Evolutionary conservation across 1,140 invertebrate species (phyloP), one percentile per base, ranked within the genome.

Genomic region (Daktulosphaira vitifoliae): DNA sequence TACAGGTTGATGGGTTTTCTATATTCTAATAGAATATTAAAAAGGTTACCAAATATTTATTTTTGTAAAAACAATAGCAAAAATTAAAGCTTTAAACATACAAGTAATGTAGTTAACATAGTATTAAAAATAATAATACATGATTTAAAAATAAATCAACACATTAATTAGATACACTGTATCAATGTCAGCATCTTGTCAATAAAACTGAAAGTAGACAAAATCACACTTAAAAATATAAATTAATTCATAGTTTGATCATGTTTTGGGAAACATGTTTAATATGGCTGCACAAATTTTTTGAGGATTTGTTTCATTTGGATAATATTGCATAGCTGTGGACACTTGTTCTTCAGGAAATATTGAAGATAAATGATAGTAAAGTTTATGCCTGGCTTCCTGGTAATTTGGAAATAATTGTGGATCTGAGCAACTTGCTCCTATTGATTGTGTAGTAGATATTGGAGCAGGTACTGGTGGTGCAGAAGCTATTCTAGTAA

Each of bases 261-360:
- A 54, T 15, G 53, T 66, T 26, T 71, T 49, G 11, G 82, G 82
- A 77, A 86, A 87, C 79, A 87, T 84, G 22, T 80, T 78, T 59
- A 94, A 75, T 68, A 96, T 90, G 65, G 88, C 84, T 37, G 88
- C 86, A 77, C 91, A 96, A 68, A 96, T 88, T 71, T 86, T 86
- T 71, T 93, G 85, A 0, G 90, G 83, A 75, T 94, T 87, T 1
- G 84, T 90, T 74, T 93, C 89, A 29, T 90, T 85, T 1, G 92
- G 92, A 76, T 89, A 87, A 46, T 87, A 73, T 51, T 85, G 81
- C 87, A 96, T 89, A 0, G 87, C 90, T 26, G 85, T 81, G 23
- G 82, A 81, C 1, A 96, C 92, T 73, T 92, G 87, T 65, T 89
- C 85, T 72, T 91, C 87, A 0, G 91, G 90, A 74, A 96, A 96